These are phyloP conservation scores for Phenganax subtilis DNA, from an alignment of 92 coral and sea anemone genomes.

Conservation along the genomic window DNA sequence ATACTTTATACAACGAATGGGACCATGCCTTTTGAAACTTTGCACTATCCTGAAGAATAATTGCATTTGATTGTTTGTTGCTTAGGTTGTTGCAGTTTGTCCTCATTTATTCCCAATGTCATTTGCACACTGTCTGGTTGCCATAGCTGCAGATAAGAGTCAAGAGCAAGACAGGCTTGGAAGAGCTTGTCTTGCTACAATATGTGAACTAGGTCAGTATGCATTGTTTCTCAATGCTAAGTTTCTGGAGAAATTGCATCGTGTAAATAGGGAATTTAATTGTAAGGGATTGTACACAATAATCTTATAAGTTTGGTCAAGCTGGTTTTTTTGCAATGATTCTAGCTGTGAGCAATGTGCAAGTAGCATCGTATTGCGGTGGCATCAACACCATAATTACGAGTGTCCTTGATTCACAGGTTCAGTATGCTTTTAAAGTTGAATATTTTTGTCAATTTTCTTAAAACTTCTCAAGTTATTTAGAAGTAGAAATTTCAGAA, in stretches of 20 bases:
- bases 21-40: no score
- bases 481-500: no score
- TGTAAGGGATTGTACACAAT: no score
- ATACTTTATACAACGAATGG: not conserved
- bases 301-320: not conserved
- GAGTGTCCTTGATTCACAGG: conserved; percentile 80
- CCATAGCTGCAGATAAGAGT: conserved; percentile 72
- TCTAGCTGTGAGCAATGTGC: conserved; percentile 77
- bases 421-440: conserved; percentile 1
- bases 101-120: conserved; percentile 88
- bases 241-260: no score
- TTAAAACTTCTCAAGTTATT: no score
- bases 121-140: conserved; percentile 79
- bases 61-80: not conserved
- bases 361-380: conserved; percentile 83
- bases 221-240: no score
- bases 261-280: no score
- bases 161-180: conserved; percentile 85
- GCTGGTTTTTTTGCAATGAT: not conserved
- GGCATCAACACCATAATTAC: conserved; percentile 77
- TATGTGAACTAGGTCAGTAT: conserved; percentile 81
- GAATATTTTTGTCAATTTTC: no score
- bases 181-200: conserved; percentile 87
- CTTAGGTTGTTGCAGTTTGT: conserved; percentile 87
- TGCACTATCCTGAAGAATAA: no score